phyloP scores from a whole-genome alignment of 2,797 vertebrate genomes.

The Echeneis naucrates region DNA sequence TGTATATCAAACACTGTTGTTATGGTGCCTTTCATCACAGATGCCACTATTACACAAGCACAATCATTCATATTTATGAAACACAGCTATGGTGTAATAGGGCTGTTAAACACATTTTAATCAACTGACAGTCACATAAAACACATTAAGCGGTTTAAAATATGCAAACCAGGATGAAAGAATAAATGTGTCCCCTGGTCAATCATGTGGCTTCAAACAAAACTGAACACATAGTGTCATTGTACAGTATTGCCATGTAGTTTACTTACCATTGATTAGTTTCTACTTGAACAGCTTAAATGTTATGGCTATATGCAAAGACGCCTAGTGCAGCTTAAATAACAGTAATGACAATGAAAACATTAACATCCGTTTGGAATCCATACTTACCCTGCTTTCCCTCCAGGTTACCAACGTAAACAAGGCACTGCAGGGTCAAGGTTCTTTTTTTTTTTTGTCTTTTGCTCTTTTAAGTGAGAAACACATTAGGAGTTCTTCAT shows the following conservation, averaged over 20 bases:
- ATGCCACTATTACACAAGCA: slow-evolving; percentile 36
- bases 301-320: slow-evolving; percentile 43
- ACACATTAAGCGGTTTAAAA: slow-evolving; percentile 26
- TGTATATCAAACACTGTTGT: background rate
- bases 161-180: slow-evolving; percentile 30
- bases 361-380: slow-evolving; percentile 21
- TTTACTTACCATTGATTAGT: slow-evolving; percentile 41
- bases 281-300: slow-evolving; percentile 49
- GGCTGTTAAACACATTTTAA: slow-evolving; percentile 24
- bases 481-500: slow-evolving; percentile 11
- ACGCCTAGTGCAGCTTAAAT: slow-evolving; percentile 25
- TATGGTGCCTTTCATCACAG: slow-evolving; percentile 27
- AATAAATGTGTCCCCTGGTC: slow-evolving; percentile 22
- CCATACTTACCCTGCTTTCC: slow-evolving; percentile 12
- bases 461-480: too few species aligned
- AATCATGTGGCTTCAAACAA: slow-evolving; percentile 28
- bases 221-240: slow-evolving; percentile 31
- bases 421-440: slow-evolving; percentile 31
- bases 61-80: slow-evolving; percentile 22
- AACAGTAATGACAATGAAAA: slow-evolving; percentile 37
- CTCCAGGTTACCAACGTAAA: slow-evolving; percentile 21
- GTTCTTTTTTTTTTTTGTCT: slow-evolving; percentile 17
- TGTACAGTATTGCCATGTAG: slow-evolving; percentile 22
- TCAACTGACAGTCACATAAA: slow-evolving; percentile 42
- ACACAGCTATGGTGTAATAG: slow-evolving; percentile 25